Evolutionary conservation across 1,140 invertebrate genomes (phyloP), one percentile per base, ranked within the genome.

Genomic region (Drosophila simulans): DNA sequence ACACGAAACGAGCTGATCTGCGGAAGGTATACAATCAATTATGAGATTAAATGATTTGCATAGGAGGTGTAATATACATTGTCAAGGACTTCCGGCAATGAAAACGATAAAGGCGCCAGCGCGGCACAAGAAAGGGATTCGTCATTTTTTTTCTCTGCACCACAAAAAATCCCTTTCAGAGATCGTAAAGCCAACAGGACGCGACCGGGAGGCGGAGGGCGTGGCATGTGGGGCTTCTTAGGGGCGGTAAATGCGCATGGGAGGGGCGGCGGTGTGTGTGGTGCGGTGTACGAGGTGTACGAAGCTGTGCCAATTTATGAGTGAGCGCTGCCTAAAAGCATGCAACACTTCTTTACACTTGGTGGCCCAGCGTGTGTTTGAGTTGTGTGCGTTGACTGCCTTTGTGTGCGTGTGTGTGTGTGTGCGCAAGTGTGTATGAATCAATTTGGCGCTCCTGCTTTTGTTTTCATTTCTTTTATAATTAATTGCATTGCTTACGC

Each of bases 401-500:
- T 34, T n/a, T 31, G 54, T 53, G 40, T 42, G 34, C 43, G 22
- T 25, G 48, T 56, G 37, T 45, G 31, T 25, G 20, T 64, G 40
- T 60, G 63, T 51, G 46, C 11, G 45, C 25, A 64, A 70, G 51
- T 57, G 73, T 46, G 54, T 56, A 52, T 53, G 77, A 85, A 77
- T 84, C 76, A 84, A 84, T 83, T 83, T 83, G 59, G 71, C 59
- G 64, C 71, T 65, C 77, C 77, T 83, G 80, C 83, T 88, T 86
- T 86, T 86, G 79, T 88, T 86, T 86, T 88, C 65, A 58, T 88
- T 86, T 86, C 71, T 78, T 86, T 88, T 88, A 85, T 82, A 88
- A 88, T 88, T 86, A 86, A 86, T 86, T 86, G 83, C 83, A 86
- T 86, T 86, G 83, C 83, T 86, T 69, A 82, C 83, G 83, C 75